Evolutionary conservation across 2,113 vertebrate species (phyloP).

Genomic region (Mesitornis unicolor): DNA sequence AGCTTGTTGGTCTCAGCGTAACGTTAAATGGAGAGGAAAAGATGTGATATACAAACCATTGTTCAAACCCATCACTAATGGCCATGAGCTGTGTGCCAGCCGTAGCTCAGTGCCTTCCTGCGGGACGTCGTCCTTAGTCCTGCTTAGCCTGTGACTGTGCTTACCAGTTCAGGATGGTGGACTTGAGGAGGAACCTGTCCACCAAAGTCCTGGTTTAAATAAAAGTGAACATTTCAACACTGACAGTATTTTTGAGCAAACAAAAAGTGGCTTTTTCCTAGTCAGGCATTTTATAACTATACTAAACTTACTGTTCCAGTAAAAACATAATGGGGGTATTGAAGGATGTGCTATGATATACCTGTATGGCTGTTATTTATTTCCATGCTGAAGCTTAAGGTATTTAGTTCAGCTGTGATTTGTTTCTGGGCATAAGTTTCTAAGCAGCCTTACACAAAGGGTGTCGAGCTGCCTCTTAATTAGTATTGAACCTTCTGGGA

Average conservation of each 20-base stretch:
- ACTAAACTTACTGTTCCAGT: neutral
- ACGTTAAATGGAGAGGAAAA: neutral
- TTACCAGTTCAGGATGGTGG: neutral
- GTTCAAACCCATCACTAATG: neutral
- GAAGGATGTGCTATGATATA: neutral
- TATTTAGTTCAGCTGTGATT: neutral
- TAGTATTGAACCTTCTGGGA: slow-evolving; percentile 52
- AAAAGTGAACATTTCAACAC: neutral
- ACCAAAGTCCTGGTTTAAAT: neutral
- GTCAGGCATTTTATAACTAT: neutral
- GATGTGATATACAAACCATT: neutral
- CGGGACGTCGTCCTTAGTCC: neutral
- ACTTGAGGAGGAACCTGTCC: neutral
- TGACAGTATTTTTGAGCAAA: neutral
- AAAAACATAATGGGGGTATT: neutral
- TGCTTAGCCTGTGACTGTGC: neutral
- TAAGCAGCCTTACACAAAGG: neutral
- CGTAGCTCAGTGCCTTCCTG: neutral
- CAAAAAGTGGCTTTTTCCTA: neutral
- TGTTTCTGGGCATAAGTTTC: slow-evolving; percentile 16
- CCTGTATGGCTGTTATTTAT: neutral
- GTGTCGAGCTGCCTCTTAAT: slow-evolving; percentile 32
- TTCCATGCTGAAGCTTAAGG: neutral
- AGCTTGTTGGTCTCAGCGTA: neutral
- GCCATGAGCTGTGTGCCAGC: neutral